Conservation (phyloP, 2,113 vertebrate species). For the Alethe diademata region DNA sequence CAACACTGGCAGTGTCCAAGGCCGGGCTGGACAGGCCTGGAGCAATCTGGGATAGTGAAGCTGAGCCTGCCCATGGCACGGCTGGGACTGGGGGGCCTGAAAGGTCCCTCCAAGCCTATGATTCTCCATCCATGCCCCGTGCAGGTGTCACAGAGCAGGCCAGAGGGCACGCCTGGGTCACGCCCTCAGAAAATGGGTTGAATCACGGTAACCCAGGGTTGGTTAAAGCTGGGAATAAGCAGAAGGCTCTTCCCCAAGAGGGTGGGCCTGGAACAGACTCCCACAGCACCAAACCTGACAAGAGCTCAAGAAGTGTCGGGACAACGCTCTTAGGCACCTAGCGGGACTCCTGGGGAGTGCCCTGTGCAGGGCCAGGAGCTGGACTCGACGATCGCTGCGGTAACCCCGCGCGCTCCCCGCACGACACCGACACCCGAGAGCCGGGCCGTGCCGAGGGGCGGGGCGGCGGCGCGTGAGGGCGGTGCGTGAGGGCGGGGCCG, state of each 20-base stretch:
- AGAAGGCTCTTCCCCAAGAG: no score
- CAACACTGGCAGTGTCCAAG: neutral
- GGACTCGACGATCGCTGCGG: fast-evolving
- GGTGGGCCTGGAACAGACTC: neutral
- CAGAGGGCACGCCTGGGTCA: fast-evolving
- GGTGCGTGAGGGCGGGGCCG: no score
- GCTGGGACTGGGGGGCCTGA: fast-evolving
- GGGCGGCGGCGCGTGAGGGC: no score
- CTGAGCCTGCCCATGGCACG: neutral
- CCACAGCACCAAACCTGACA: neutral
- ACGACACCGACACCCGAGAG: no score
- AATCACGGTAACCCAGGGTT: no score
- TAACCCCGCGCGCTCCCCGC: no score
- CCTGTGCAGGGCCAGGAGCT: neutral
- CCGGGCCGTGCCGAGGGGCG: no score
- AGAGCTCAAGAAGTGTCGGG: neutral
- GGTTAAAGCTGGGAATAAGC: fast-evolving
- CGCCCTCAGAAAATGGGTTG: fast-evolving
- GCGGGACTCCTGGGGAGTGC: neutral
- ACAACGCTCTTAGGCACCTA: neutral
- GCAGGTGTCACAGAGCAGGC: no score
- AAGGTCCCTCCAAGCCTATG: neutral
- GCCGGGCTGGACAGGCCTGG: neutral
- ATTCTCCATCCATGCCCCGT: fast-evolving
- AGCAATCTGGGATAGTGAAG: fast-evolving